Evolutionary conservation across 2,888 invertebrate genomes (phyloP).

Genomic region (Thereva unica): DNA sequence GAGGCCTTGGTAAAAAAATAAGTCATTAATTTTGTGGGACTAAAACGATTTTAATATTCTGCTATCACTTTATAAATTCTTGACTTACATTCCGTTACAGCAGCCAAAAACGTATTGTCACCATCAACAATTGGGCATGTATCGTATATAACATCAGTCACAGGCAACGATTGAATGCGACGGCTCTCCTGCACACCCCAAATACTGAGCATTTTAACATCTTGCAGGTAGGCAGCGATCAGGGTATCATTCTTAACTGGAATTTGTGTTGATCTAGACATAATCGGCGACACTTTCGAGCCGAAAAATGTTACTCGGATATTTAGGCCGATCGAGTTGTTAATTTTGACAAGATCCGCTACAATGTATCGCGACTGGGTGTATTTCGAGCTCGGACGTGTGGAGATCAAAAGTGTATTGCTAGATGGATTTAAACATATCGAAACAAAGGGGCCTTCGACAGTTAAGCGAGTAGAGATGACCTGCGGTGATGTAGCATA

Average conservation of each 20-base stretch:
- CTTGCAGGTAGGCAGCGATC: conserved; percentile 77
- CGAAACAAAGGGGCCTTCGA: conserved; percentile 77
- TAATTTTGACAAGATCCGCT: conserved; percentile 59
- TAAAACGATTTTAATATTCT: too few species aligned
- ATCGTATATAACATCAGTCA: conserved; percentile 70
- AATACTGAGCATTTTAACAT: conserved; percentile 66
- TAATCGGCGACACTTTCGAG: conserved; percentile 67
- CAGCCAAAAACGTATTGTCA: conserved; percentile 63
- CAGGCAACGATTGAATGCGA: conserved; percentile 63
- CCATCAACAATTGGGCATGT: conserved; percentile 65
- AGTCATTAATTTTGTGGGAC: too few species aligned
- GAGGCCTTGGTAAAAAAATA: too few species aligned
- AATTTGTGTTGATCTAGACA: conserved; percentile 61
- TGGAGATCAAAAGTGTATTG: conserved; percentile 70
- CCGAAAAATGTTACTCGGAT: conserved; percentile 68
- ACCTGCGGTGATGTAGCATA: conserved; percentile 55
- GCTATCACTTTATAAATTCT: conserved; percentile 64
- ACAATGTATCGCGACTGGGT: conserved; percentile 63
- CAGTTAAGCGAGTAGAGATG: conserved; percentile 61
- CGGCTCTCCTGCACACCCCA: conserved; percentile 67
- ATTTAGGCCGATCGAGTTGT: conserved; percentile 62
- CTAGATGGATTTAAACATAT: conserved; percentile 69
- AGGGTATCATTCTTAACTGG: conserved; percentile 60
- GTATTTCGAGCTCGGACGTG: conserved; percentile 65
- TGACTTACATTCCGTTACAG: conserved; percentile 69